Evolutionary conservation across 2,113 vertebrate genomes (phyloP).

Genomic region (Corythornis vintsioides): DNA sequence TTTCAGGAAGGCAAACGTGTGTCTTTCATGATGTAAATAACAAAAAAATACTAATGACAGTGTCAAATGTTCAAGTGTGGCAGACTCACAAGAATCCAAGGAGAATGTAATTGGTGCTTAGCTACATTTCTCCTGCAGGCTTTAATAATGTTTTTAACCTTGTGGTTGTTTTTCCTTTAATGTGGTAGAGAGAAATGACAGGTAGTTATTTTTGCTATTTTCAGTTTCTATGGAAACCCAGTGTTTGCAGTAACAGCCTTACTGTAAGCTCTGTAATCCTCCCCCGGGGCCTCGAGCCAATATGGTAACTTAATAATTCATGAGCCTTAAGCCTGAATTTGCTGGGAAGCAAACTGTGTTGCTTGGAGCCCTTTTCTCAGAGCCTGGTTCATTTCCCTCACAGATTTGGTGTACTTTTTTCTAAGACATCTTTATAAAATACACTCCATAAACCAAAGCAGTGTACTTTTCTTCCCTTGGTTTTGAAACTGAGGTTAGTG

Average conservation of each 20-base stretch:
- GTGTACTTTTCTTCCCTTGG: neutral
- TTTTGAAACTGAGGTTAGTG: neutral
- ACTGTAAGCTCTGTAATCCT: conserved; percentile 54
- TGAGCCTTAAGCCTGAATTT: conserved; percentile 46
- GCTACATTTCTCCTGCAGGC: neutral
- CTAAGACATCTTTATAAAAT: conserved; percentile 43
- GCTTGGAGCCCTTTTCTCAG: conserved; percentile 40
- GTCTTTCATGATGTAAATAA: neutral
- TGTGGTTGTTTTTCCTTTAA: conserved; percentile 35
- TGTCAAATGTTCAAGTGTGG: neutral
- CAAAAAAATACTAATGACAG: neutral
- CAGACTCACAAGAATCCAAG: neutral
- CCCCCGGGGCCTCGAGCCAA: conserved; percentile 5
- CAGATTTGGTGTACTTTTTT: conserved; percentile 46
- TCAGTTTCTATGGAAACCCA: conserved; percentile 61
- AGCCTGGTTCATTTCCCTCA: conserved; percentile 47
- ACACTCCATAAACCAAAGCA: neutral
- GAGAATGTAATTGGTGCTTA: conserved; percentile 4
- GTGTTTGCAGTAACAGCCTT: conserved; percentile 45
- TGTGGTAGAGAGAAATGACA: conserved; percentile 30
- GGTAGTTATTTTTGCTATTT: conserved; percentile 64
- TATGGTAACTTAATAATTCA: conserved; percentile 57
- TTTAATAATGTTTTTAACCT: conserved; percentile 10
- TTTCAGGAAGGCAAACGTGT: neutral
- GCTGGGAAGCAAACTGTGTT: conserved; percentile 31